Base-by-base conservation (phyloP, 2,113 vertebrate species). In the Ia io region DNA sequence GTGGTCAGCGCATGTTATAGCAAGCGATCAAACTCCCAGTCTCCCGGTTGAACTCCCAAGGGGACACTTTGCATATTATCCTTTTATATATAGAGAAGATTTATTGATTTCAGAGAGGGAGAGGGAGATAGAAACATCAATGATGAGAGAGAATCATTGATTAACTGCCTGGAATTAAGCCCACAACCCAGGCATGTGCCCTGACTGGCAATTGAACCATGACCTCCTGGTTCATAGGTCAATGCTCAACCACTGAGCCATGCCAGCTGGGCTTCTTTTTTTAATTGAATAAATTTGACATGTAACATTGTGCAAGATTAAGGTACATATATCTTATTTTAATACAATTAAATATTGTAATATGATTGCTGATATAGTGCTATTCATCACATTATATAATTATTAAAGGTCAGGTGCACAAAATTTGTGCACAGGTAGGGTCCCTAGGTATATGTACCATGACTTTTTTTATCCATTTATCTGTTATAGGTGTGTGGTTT, bases 241-340 rank as follows among this genome's bases (percentile, higher is more conserved):
- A 32, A 73, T 20, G 3, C 6, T 40, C 23, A 42, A 28, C 23
- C 13, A 42, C 65, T 67, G 14, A 42, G 37, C 2, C 40, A 73
- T 3, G 25, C 37, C 13, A 10, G 22, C 70, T 1, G 7, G 37
- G 12, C 40, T 73, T 42, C 12, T 40, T 97, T 99, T 44, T 63
- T 30, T 40, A 80, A 83, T 32, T 30, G 5, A 79, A 44, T n/a
- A n/a, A 56, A n/a, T 42, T 53, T 42, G 28, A 23, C 35, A 56
- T 25, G 18, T n/a, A 42, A n/a, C n/a, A 80, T 40, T 80, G 20
- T 79, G 7, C 69, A 76, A 47, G 14, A 35, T 76, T 77, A 56
- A 80, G 35, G 28, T 12, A 4, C 42, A 53, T 13, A 25, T 25
- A 9, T 51, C 8, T 79, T 69, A 53, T 18, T 53, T 69, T 79